Conservation (phyloP, 2,113 vertebrate species). For the Beaufortia kweichowensis region DNA sequence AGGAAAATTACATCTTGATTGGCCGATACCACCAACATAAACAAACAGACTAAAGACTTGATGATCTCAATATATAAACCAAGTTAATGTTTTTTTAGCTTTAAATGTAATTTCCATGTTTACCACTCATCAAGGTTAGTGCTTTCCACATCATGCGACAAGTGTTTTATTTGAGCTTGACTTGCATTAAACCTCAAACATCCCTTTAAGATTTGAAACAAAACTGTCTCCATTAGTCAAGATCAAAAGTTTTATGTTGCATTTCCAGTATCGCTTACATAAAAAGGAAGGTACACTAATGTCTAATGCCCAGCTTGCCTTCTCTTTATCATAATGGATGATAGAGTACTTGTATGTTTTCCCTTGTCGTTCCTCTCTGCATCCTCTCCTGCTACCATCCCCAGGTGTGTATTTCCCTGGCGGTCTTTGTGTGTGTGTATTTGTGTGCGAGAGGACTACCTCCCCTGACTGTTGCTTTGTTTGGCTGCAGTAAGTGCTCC, state of each 20-base stretch:
- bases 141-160: no score
- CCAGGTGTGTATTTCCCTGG: constrained; percentile 39
- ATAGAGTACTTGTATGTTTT: constrained; percentile 42
- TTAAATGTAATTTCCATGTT: no score
- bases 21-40: no score
- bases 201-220: no score
- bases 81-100: no score
- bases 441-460: constrained; percentile 17
- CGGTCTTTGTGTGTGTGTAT: not conserved
- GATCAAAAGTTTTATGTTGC: not conserved
- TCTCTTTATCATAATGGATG: constrained; percentile 13
- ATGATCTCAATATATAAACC: no score
- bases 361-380: constrained; percentile 40
- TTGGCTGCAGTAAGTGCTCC: constrained; percentile 16
- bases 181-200: no score
- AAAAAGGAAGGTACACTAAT: not conserved
- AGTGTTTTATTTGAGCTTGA: no score
- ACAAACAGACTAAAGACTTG: no score
- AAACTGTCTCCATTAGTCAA: not conserved
- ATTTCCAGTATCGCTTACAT: no score
- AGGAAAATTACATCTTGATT: no score
- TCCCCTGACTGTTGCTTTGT: constrained; percentile 32
- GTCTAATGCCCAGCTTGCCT: constrained; percentile 39
- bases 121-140: no score
- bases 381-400: not conserved